phyloP scores from a whole-genome alignment of 2,797 vertebrate genomes.

The Spinus olivaceus region DNA sequence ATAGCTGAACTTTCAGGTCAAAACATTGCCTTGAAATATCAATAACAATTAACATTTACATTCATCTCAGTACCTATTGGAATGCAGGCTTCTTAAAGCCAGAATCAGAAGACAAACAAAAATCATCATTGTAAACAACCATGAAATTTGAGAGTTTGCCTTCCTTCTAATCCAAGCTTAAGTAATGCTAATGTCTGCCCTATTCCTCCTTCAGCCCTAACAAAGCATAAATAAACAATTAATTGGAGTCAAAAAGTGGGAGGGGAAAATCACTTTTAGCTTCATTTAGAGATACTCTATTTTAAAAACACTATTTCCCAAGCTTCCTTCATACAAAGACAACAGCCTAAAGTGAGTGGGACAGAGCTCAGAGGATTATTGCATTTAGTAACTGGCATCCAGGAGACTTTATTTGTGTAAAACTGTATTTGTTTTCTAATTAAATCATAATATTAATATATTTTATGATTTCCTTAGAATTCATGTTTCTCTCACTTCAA shows the following conservation, averaged over 20 bases:
- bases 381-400: neutral
- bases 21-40: conserved; percentile 4
- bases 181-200: neutral
- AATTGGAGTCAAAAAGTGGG: neutral
- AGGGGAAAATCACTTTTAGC: neutral
- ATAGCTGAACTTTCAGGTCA: conserved; percentile 8
- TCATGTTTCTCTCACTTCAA: neutral
- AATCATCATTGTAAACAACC: neutral
- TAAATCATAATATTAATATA: neutral
- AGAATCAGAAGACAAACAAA: neutral
- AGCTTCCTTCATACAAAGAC: neutral
- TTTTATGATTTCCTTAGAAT: neutral
- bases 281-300: neutral
- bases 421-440: neutral
- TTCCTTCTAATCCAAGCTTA: neutral
- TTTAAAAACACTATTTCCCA: neutral
- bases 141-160: neutral
- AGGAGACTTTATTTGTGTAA: neutral
- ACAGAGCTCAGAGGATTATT: neutral
- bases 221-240: neutral
- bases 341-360: neutral
- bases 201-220: neutral
- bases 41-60: conserved; percentile 25
- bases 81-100: neutral
- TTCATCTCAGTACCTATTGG: neutral